Conservation (phyloP, 2,113 vertebrate species). For the Otis tarda region DNA sequence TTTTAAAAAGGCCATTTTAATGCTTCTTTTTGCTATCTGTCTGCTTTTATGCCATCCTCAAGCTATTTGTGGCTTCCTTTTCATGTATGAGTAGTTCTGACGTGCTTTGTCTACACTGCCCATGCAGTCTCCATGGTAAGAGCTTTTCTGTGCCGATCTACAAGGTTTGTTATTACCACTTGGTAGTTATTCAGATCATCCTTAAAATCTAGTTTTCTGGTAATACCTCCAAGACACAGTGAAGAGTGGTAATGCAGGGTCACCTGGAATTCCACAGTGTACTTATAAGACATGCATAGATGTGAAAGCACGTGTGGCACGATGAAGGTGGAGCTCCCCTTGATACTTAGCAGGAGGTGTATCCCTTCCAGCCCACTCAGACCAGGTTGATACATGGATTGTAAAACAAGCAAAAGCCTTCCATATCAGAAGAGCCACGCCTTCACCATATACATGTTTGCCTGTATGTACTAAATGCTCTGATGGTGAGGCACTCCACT, state of each 20-base stretch:
- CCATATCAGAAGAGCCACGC: neutral
- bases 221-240: neutral
- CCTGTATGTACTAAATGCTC: neutral
- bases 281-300: neutral
- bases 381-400: neutral
- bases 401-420: neutral
- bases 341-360: neutral
- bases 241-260: neutral
- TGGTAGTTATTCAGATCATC: neutral
- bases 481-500: neutral
- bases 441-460: neutral
- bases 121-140: neutral
- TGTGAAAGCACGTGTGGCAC: neutral
- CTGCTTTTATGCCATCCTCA: neutral
- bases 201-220: neutral
- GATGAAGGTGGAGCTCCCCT: neutral
- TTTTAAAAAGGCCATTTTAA: neutral
- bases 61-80: neutral
- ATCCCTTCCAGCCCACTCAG: neutral
- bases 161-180: neutral
- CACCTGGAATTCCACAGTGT: neutral
- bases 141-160: neutral
- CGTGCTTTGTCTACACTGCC: neutral
- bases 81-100: neutral
- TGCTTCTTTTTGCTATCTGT: neutral